These are phyloP conservation scores for Muntiacus reevesi DNA, from an alignment of 2,113 vertebrate genomes.

Conservation along the genomic window DNA sequence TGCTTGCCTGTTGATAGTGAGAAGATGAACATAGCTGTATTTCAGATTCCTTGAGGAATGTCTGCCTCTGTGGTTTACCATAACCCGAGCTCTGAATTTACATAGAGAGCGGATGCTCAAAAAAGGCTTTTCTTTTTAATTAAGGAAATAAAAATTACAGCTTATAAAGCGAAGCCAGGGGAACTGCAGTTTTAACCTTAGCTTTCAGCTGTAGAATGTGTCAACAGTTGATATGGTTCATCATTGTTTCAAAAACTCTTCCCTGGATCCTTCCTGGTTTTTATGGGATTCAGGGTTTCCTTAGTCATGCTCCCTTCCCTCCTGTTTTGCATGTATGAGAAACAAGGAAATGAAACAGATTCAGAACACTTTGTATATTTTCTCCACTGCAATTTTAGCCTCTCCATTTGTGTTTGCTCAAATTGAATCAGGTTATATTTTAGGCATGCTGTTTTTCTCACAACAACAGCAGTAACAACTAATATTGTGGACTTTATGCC, in stretches of 20 bases:
- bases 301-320: slow-evolving; percentile 37
- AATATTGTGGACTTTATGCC: not conserved
- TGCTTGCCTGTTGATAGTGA: slow-evolving; percentile 75
- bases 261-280: slow-evolving; percentile 76
- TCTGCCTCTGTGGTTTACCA: slow-evolving; percentile 78
- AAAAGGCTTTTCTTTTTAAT: slow-evolving; percentile 74
- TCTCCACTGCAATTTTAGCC: not conserved
- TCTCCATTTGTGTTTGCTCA: not conserved
- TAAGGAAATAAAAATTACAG: slow-evolving; percentile 78
- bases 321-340: not conserved
- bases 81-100: slow-evolving; percentile 77
- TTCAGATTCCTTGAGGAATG: slow-evolving; percentile 57
- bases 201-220: slow-evolving; percentile 78
- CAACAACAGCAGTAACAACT: not conserved
- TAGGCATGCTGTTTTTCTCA: not conserved
- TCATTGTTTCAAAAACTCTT: slow-evolving; percentile 76
- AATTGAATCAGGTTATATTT: not conserved
- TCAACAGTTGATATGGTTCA: slow-evolving; percentile 75
- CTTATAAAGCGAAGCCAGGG: slow-evolving; percentile 74
- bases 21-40: slow-evolving; percentile 72
- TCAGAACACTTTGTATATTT: not conserved
- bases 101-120: slow-evolving; percentile 75
- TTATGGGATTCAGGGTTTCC: slow-evolving; percentile 49
- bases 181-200: slow-evolving; percentile 63
- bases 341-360: slow-evolving; percentile 39